Conservation (phyloP, 1,140 invertebrate species). For the Phymastichus coffea region DNA sequence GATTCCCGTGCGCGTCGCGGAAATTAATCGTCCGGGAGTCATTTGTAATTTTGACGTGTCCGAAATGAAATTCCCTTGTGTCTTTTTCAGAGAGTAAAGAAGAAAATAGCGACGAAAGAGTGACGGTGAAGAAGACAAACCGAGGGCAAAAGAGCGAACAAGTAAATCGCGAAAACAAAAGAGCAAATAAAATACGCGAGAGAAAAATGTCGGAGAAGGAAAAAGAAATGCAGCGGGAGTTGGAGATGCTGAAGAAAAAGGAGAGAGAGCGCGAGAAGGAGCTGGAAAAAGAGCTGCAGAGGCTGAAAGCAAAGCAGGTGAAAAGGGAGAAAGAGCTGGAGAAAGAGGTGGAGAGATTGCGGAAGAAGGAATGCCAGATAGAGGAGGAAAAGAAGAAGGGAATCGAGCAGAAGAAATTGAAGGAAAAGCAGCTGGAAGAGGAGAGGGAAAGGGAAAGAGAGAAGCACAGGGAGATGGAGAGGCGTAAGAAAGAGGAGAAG, state of each 20-base stretch:
- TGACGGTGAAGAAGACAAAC: constrained; percentile 11
- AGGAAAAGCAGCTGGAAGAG: constrained; percentile 5
- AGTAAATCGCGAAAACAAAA: not conserved
- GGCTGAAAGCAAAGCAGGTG: constrained; percentile 20
- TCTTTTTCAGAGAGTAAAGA: not conserved
- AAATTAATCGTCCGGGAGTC: no score
- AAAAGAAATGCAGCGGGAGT: constrained; percentile 16
- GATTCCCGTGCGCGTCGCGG: no score
- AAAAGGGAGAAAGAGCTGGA: constrained; percentile 12
- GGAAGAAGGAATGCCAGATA: constrained; percentile 7
- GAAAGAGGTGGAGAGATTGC: no score
- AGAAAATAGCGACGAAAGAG: constrained; percentile 18
- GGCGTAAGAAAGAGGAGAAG: constrained; percentile 13
- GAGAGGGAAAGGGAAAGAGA: constrained; percentile 16
- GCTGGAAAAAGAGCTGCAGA: constrained; percentile 30
- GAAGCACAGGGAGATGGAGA: constrained; percentile 2
- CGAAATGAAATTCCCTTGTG: no score
- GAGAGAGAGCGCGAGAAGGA: constrained; percentile 31
- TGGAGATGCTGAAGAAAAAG: constrained; percentile 28
- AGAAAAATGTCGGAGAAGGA: constrained; percentile 20
- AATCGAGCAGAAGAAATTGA: constrained; percentile 5
- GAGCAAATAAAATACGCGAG: constrained; percentile 26
- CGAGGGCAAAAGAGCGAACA: constrained; percentile 12
- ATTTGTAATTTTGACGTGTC: no score
- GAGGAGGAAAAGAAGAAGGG: constrained; percentile 12